Evolutionary conservation across 2,113 vertebrate genomes (phyloP).

Genomic region (Phalacrocorax aristotelis): DNA sequence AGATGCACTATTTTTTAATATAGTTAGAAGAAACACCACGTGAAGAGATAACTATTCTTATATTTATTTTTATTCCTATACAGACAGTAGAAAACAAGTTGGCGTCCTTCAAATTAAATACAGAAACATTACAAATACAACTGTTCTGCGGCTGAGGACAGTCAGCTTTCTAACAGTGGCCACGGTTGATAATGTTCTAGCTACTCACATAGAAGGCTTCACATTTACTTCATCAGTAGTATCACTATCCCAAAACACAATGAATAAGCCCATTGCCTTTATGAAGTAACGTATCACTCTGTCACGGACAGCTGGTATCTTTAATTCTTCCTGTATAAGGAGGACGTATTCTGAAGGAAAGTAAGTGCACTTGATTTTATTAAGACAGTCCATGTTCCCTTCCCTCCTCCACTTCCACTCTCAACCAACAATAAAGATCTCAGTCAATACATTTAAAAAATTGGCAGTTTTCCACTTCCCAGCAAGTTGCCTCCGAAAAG

Average conservation of each 20-base stretch:
- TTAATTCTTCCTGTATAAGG: background rate
- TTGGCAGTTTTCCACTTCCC: background rate
- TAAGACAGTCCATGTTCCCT: background rate
- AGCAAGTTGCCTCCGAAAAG: background rate
- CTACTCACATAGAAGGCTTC: background rate
- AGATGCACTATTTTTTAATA: background rate
- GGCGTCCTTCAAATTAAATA: background rate
- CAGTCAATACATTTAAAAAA: background rate
- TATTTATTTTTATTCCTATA: background rate
- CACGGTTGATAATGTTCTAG: background rate
- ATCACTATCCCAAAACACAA: background rate
- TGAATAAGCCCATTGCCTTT: background rate
- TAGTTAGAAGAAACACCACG: background rate
- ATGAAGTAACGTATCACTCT: background rate
- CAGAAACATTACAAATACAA: background rate
- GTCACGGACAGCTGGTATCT: background rate
- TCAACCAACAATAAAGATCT: background rate
- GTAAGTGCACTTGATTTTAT: background rate
- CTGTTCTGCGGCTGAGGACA: background rate
- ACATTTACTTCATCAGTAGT: background rate
- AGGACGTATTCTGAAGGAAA: background rate
- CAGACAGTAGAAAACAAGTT: background rate
- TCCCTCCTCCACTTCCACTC: background rate
- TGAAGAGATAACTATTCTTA: background rate
- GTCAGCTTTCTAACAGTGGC: background rate